Evolutionary conservation across 2,797 vertebrate species (phyloP).

Genomic region (Percopsis omiscomaycus): DNA sequence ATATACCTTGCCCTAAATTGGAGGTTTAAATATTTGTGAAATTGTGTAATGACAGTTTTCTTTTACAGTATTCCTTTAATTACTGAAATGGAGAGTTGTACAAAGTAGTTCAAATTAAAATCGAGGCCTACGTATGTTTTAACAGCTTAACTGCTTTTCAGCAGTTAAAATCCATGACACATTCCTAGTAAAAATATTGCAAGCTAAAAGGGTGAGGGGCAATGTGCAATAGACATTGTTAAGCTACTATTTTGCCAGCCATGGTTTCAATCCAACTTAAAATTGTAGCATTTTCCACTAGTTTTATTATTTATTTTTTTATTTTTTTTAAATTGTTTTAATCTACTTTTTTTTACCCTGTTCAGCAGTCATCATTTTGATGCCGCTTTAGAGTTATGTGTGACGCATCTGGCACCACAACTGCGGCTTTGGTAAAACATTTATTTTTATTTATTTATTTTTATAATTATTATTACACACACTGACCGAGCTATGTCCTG

Average conservation of each 20-base stretch:
- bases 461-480: background rate
- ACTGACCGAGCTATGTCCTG: background rate
- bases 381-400: background rate
- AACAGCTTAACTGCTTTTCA: no score
- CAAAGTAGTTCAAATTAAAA: no score
- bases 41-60: no score
- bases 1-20: no score
- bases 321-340: background rate
- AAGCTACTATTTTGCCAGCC: background rate
- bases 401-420: background rate
- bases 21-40: no score
- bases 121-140: no score
- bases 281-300: background rate
- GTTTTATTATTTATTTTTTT: background rate
- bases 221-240: background rate
- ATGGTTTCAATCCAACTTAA: background rate
- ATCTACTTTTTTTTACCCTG: background rate
- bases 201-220: no score
- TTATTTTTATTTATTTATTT: no score
- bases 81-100: no score
- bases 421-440: background rate
- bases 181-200: no score
- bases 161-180: no score
- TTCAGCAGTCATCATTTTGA: background rate
- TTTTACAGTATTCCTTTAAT: no score